Conservation (phyloP, 2,797 vertebrate genomes). For the Microhierax caerulescens region DNA sequence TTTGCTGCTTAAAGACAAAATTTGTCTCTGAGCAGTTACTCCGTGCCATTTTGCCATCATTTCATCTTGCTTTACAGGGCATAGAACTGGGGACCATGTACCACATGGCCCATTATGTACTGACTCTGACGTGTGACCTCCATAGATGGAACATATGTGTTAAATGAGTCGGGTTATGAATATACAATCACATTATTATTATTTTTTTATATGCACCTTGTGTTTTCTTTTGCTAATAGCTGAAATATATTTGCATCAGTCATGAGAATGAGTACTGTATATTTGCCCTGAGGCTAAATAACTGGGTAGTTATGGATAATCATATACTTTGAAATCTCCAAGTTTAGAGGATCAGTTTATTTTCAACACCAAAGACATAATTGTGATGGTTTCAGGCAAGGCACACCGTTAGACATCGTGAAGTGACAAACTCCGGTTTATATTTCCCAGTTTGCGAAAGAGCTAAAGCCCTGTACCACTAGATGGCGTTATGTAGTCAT, state of each 20-base stretch:
- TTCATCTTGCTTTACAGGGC: background rate
- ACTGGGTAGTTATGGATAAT: background rate
- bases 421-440: background rate
- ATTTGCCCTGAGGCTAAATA: background rate
- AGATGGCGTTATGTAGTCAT: slow-evolving; percentile 58
- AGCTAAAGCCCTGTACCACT: background rate
- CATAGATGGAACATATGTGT: background rate
- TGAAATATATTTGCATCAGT: background rate
- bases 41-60: too few species aligned
- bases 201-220: background rate
- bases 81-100: background rate
- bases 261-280: background rate
- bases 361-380: background rate
- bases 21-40: too few species aligned
- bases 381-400: background rate
- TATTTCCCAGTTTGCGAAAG: background rate
- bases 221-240: background rate
- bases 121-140: background rate
- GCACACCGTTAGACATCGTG: background rate
- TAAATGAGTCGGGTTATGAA: background rate
- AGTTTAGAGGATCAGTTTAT: background rate
- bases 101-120: background rate
- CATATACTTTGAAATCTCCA: background rate
- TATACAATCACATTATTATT: background rate
- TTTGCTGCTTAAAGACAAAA: too few species aligned